Evolutionary conservation across 2,797 vertebrate genomes (phyloP).

Genomic region (Aselliscus stoliczkanus): DNA sequence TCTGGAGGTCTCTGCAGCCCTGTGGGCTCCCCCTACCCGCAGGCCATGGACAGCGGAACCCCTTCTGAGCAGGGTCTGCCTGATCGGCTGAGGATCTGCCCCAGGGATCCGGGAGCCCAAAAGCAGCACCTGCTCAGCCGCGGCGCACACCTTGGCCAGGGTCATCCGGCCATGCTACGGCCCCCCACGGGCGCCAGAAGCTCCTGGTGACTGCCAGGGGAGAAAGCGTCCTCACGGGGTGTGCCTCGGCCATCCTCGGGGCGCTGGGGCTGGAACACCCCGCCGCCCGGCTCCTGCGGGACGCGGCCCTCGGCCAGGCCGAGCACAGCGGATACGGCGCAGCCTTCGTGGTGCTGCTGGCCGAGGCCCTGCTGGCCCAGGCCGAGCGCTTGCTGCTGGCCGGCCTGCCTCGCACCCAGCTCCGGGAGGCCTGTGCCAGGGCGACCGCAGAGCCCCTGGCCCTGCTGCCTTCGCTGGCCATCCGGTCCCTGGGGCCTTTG

Average conservation of each 20-base stretch:
- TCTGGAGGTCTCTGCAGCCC: neutral
- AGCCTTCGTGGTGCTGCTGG: constrained; percentile 55
- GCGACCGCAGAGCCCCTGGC: neutral
- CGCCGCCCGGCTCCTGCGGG: constrained; percentile 25
- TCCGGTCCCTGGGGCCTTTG: constrained; percentile 52
- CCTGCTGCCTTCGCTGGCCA: constrained; percentile 37
- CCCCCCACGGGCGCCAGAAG: constrained; percentile 56
- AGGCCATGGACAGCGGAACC: neutral
- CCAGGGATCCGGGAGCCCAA: fast-evolving
- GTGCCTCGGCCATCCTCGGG: constrained; percentile 36
- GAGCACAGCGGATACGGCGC: constrained; percentile 41
- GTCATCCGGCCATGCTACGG: constrained; percentile 63
- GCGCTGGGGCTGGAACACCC: constrained; percentile 65
- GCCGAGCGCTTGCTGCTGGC: constrained; percentile 38
- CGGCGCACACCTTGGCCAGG: constrained; percentile 26
- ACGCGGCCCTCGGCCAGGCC: constrained; percentile 28
- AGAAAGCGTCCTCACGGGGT: neutral
- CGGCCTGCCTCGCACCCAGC: constrained; percentile 6
- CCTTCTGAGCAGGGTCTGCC: neutral
- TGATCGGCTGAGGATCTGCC: neutral
- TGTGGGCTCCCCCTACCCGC: too few species aligned
- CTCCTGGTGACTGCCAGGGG: constrained; percentile 45
- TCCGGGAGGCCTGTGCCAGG: constrained; percentile 28
- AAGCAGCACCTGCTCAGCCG: neutral
- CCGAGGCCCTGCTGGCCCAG: constrained; percentile 36